These are phyloP conservation scores for Trichosurus vulpecula DNA, from an alignment of 2,797 vertebrate species.

Conservation along the genomic window DNA sequence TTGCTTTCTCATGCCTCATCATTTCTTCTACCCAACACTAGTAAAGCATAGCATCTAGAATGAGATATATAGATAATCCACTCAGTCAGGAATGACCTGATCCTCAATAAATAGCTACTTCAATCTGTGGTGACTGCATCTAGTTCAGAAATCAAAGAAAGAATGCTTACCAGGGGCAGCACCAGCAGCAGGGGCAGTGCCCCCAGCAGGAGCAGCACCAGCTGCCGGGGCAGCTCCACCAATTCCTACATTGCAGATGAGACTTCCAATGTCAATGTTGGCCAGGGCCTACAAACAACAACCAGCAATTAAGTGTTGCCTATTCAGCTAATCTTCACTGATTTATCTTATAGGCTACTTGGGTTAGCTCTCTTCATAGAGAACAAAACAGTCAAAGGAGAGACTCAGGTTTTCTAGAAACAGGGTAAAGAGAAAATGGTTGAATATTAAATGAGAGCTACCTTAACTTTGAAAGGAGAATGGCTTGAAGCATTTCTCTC, in stretches of 20 bases:
- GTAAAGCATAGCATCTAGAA: neutral
- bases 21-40: neutral
- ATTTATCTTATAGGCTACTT: neutral
- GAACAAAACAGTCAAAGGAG: neutral
- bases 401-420: neutral
- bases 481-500: neutral
- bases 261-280: slow-evolving; percentile 91
- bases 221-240: slow-evolving; percentile 86
- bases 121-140: neutral
- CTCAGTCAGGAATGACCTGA: neutral
- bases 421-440: neutral
- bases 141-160: accelerated
- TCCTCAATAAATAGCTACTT: neutral
- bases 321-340: neutral
- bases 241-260: slow-evolving; percentile 95
- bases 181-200: slow-evolving; percentile 65
- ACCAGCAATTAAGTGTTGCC: neutral
- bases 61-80: neutral
- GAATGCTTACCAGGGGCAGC: slow-evolving; percentile 76
- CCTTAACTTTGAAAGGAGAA: neutral
- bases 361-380: neutral
- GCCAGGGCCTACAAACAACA: slow-evolving; percentile 87
- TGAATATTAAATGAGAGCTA: neutral
- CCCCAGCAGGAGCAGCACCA: slow-evolving; percentile 40
- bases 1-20: neutral